Evolutionary conservation across 1,140 invertebrate genomes (phyloP).

Genomic region (Drosophila biarmipes): DNA sequence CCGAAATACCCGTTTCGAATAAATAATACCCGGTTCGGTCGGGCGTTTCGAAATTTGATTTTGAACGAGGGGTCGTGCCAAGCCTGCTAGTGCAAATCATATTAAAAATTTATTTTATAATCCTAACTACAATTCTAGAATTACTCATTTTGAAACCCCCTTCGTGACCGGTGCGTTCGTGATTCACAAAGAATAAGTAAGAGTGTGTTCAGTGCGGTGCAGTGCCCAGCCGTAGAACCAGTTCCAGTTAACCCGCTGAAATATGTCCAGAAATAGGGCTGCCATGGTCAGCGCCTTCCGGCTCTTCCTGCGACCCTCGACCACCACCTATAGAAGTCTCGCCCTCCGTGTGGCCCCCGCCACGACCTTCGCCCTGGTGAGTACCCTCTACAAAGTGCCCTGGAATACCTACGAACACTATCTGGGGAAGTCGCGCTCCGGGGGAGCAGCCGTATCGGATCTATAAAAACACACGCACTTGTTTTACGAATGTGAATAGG

Average conservation of each 20-base stretch:
- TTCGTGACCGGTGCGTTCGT: conserved; percentile 30
- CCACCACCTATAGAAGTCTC: conserved; percentile 33
- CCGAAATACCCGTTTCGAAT: conserved; percentile 3
- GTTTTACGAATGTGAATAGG: conserved; percentile 34
- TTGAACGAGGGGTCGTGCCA: conserved; percentile 5
- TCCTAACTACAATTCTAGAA: too few relatives aligned
- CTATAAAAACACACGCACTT: conserved; percentile 70
- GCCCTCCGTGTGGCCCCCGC: conserved; percentile 62
- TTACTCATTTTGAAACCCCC: background rate
- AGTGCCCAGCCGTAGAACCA: conserved; percentile 6
- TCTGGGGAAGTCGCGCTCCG: conserved; percentile 42
- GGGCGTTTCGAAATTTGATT: background rate
- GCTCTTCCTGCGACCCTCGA: conserved; percentile 61
- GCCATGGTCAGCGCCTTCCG: conserved; percentile 66
- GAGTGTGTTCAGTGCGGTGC: conserved; percentile 21
- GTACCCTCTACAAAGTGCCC: conserved; percentile 29
- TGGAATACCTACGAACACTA: conserved; percentile 14
- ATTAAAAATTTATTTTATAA: conserved; percentile 1
- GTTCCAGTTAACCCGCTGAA: conserved; percentile 19
- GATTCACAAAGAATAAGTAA: conserved; percentile 22
- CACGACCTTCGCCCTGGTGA: conserved; percentile 66
- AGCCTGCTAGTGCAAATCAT: conserved; percentile 7
- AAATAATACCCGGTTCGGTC: background rate
- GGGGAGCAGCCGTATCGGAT: conserved; percentile 53
- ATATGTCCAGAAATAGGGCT: conserved; percentile 67